phyloP scores from a whole-genome alignment of 1,140 invertebrate species.

The Argopecten irradians region DNA sequence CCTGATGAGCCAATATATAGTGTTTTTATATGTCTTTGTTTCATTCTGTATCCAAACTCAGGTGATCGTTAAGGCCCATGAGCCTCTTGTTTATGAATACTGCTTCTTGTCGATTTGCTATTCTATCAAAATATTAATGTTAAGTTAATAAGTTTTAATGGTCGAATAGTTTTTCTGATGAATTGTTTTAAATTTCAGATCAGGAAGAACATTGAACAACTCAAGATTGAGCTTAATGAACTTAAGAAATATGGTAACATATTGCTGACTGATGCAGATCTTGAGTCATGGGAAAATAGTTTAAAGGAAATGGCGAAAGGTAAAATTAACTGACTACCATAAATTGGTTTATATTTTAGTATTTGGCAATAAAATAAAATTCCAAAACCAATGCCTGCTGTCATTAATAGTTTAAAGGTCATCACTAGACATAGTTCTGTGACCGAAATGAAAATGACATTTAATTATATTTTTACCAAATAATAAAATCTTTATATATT shows the following conservation, averaged over 20 bases:
- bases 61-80: no score
- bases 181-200: not conserved
- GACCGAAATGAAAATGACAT: no score
- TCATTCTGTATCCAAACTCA: no score
- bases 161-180: not conserved
- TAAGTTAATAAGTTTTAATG: not conserved
- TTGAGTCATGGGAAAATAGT: slow-evolving; percentile 1
- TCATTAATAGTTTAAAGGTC: no score
- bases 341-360: no score
- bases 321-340: not conserved
- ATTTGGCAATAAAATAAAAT: no score
- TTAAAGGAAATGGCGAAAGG: slow-evolving; percentile 25
- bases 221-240: not conserved
- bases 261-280: not conserved
- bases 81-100: no score
- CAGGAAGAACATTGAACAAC: not conserved
- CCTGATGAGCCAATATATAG: no score
- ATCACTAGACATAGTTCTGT: no score
- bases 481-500: no score
- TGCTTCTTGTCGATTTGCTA: not conserved
- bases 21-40: not conserved
- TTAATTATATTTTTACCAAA: no score
- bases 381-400: no score
- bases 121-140: not conserved
- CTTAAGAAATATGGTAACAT: not conserved